Evolutionary conservation across 1,140 invertebrate species (phyloP), one percentile per base, ranked within the genome.

Genomic region (Zophobas morio): DNA sequence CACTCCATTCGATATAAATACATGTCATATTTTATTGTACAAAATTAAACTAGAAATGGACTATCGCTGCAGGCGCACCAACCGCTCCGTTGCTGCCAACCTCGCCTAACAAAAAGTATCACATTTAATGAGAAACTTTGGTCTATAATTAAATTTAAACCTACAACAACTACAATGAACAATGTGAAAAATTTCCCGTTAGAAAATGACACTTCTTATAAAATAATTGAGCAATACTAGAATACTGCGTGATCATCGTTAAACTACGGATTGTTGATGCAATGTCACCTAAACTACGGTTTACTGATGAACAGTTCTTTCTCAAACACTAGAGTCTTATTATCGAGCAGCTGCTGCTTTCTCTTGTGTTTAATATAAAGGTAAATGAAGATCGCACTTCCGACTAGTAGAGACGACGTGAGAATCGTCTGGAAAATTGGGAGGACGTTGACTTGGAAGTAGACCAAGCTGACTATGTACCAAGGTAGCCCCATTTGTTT

Each of bases 401-500:
- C 37, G 40, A 39, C 39, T 2, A 66, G 60, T 1, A 66, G 8
- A 5, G 42, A 66, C 0, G 60, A 37, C 3, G 60, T 66, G 60
- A 66, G 42, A 66, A 66, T 42, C 2, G 37, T 6, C 20, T 66
- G 60, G 39, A 66, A 66, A 66, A 66, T 66, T n/a, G 89, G 89
- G 66, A 90, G 57, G 5, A 90, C 78, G 0, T 87, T 86, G 0
- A 87, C 86, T 74, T 84, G 86, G 60, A 89, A 87, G 77, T 89
- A 90, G 51, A 90, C 86, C 0, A 89, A 81, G 42, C 79, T 74
- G 53, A 84, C 81, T 20, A 91, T 88, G 66, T 87, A 86, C 57
- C 83, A 81, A 1, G 90, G 90, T 4, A 93, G 85, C 77, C 90
- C 87, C 53, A 88, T 86, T 88, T 90, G 90, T 80, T 89, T 87